Conservation (phyloP, 1,140 invertebrate species). For the Neelides sp. region DNA sequence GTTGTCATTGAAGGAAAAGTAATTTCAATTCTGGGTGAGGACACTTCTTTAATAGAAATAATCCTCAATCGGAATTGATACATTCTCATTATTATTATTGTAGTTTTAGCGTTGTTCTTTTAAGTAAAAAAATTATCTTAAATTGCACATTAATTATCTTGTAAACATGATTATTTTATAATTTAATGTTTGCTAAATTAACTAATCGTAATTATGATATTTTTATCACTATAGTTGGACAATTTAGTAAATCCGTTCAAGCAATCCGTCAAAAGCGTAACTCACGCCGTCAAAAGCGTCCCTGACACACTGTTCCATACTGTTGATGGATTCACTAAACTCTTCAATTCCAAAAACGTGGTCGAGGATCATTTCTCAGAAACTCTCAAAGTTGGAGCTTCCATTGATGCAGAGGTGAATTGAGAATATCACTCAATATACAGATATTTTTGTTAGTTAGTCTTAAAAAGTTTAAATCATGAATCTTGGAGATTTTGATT, state of each 20-base stretch:
- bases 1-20: too few species aligned
- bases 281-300: conserved; percentile 58
- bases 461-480: too few species aligned
- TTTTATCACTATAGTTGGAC: too few species aligned
- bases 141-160: conserved; percentile 51
- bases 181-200: too few species aligned
- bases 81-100: too few species aligned
- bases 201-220: too few species aligned
- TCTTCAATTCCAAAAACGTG: conserved; percentile 36
- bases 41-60: too few species aligned
- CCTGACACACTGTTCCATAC: conserved; percentile 68
- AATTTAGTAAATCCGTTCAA: conserved; percentile 62
- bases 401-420: conserved; percentile 47
- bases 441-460: too few species aligned
- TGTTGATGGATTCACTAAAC: conserved; percentile 61
- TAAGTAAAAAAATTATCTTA: conserved; percentile 15
- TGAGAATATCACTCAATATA: too few species aligned
- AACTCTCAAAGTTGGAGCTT: conserved; percentile 45
- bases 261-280: conserved; percentile 62
- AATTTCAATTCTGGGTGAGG: too few species aligned
- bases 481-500: too few species aligned
- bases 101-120: background rate
- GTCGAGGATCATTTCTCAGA: conserved; percentile 11
- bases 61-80: too few species aligned
- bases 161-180: conserved; percentile 14